Base-by-base conservation (phyloP, 2,888 invertebrate species). In the Cyaniris semiargus region DNA sequence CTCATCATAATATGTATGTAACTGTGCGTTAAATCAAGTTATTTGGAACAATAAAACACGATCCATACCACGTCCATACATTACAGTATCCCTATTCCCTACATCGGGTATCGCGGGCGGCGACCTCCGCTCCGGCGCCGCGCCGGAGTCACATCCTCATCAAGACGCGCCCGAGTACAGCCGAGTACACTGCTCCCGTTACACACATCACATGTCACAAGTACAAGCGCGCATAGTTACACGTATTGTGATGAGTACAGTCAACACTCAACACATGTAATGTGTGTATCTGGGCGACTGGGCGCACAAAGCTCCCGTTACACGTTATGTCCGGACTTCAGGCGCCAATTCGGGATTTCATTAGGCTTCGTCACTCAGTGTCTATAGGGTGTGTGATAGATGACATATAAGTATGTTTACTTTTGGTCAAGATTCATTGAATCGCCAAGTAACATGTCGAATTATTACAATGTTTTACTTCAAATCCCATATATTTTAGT, bases 81-180 rank as follows among this genome's bases (percentile, higher is more conserved):
- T 1, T 38, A 6, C 44, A 13, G 10, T 44, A 44, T 44, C 0
- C 44, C 10, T 13, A 13, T 10, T 44, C 44, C 44, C 13, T 23
- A 60, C 21, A 23, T 23, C 58, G 18, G 18, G 53, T 58, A 21
- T 13, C 60, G 13, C 60, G 60, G 60, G 23, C 60, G 23, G 60
- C 60, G 60, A 60, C 60, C 60, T 23, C 60, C 23, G 23, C 13
- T 10, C 60, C 60, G 60, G 10, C 21, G 60, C n/a, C 18, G 48
- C 48, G 60, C 60, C 60, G 60, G 23, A 23, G 23, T 13, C 60
- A 60, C 23, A 60, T 60, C 60, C 60, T 60, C 60, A 60, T 60
- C 21, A 60, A 23, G 60, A n/a, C 21, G 21, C 56, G 3, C 56
- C 10, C 58, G 6, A 21, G 58, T 21, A 58, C 58, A 58, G 8